Conservation (phyloP, 2,888 invertebrate species). For the Cordilura impudica region DNA sequence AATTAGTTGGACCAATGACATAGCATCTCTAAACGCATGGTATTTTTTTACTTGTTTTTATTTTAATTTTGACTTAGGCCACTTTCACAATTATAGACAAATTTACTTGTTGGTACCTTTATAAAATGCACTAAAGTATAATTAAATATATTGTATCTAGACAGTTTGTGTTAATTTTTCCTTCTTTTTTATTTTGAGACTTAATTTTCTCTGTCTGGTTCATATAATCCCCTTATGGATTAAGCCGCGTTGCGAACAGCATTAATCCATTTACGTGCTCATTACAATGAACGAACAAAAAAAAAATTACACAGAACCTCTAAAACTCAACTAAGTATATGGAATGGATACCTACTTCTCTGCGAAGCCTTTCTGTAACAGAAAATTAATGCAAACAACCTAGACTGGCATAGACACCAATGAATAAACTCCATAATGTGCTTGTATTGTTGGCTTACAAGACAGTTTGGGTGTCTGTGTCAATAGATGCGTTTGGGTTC, state of each 20-base stretch:
- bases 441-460: conserved; percentile 46
- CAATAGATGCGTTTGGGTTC: conserved; percentile 60
- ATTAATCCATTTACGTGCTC: conserved; percentile 62
- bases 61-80: no score
- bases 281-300: conserved; percentile 44
- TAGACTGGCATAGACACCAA: conserved; percentile 27
- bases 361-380: background rate
- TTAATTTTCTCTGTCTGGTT: conserved; percentile 61
- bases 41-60: no score
- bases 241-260: conserved; percentile 60
- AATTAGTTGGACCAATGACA: no score
- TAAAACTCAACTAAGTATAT: conserved; percentile 19
- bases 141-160: no score
- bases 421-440: conserved; percentile 21
- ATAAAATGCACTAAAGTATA: no score
- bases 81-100: no score
- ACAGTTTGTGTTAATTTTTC: background rate
- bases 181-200: conserved; percentile 14
- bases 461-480: conserved; percentile 56
- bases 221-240: conserved; percentile 54
- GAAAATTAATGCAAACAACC: conserved; percentile 55
- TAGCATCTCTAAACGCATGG: no score
- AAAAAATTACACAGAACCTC: background rate
- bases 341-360: background rate
- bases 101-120: no score